Conservation (phyloP, 2,797 vertebrate genomes). For the Muscicapa comitata region DNA sequence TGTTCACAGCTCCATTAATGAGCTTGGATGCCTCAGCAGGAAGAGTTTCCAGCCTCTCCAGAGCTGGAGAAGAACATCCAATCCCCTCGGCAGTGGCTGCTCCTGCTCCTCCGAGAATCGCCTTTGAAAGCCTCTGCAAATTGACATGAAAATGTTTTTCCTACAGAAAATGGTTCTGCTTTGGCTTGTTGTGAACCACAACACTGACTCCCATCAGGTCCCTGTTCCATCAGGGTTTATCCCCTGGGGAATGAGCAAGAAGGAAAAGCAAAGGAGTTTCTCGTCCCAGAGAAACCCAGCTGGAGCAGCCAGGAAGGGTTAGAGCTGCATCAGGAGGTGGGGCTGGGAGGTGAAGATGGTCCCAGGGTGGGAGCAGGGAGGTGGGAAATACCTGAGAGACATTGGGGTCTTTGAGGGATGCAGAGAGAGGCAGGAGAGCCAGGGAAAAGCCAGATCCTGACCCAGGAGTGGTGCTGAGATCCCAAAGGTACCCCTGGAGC, state of each 20-base stretch:
- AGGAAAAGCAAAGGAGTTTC: neutral
- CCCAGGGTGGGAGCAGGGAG: neutral
- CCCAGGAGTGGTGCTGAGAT: neutral
- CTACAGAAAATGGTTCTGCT: neutral
- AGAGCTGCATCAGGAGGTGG: neutral
- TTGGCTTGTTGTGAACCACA: neutral
- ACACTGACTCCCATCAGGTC: neutral
- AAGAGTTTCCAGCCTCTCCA: neutral
- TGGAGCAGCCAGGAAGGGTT: neutral
- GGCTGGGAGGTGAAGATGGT: neutral
- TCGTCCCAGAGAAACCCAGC: neutral
- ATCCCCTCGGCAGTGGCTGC: accelerated
- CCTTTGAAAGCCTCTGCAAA: neutral
- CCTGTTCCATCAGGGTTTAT: neutral
- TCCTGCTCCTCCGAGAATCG: neutral
- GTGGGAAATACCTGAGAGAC: neutral
- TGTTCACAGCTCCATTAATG: neutral
- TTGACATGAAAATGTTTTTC: neutral
- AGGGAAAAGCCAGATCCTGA: accelerated
- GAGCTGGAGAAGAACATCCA: neutral
- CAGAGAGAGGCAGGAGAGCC: neutral
- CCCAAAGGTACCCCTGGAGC: neutral
- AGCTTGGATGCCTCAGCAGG: neutral
- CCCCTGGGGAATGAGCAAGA: neutral
- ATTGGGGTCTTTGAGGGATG: neutral